phyloP scores from a whole-genome alignment of 2,797 vertebrate genomes.

The Sorex maritimensis region DNA sequence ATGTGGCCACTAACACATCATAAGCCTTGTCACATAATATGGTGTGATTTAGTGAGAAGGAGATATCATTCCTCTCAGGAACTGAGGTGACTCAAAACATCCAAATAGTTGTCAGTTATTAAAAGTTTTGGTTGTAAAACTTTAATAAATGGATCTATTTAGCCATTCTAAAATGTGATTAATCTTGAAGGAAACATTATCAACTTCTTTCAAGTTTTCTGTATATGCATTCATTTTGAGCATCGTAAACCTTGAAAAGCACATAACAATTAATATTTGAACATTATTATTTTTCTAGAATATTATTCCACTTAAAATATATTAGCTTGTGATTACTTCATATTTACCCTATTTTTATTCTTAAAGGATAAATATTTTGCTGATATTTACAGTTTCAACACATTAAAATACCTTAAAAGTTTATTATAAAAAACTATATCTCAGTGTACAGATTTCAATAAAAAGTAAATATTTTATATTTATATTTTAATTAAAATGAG shows the following conservation, averaged over 20 bases:
- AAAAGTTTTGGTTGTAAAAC: conserved; percentile 69
- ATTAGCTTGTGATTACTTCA: not conserved
- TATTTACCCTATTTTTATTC: not conserved
- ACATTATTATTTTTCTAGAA: not conserved
- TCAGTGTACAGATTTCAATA: no score
- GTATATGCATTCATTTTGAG: conserved; percentile 25
- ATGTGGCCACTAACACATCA: conserved; percentile 76
- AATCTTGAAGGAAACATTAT: conserved; percentile 48
- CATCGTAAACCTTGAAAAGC: not conserved
- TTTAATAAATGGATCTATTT: conserved; percentile 54
- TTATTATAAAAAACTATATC: no score
- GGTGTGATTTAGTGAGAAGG: conserved; percentile 67
- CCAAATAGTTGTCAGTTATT: conserved; percentile 63
- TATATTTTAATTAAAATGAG: not conserved
- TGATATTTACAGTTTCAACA: not conserved
- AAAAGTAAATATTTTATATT: not conserved
- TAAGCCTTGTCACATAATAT: conserved; percentile 69
- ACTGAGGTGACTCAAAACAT: conserved; percentile 65
- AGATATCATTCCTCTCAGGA: conserved; percentile 59
- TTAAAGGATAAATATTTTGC: not conserved
- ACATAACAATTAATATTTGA: not conserved
- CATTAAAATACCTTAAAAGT: not conserved
- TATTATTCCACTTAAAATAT: not conserved
- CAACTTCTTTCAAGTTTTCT: not conserved
- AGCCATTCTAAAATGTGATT: conserved; percentile 23